phyloP scores from a whole-genome alignment of 2,113 vertebrate genomes.

The Pomatostomus ruficeps region DNA sequence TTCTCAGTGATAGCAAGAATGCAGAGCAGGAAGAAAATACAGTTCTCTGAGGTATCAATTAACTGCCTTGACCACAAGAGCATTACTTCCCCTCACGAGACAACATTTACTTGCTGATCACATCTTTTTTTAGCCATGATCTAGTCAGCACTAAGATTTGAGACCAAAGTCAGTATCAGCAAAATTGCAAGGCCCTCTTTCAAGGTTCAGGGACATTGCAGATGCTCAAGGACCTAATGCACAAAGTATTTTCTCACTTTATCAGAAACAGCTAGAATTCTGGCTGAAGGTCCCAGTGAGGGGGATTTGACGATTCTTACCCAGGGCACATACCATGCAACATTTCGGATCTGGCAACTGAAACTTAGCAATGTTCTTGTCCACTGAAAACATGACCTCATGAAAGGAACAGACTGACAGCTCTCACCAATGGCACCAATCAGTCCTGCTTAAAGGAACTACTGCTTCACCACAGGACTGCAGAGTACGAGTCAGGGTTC shows the following conservation, averaged over 20 bases:
- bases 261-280: background rate
- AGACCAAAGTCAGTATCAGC: background rate
- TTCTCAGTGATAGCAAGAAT: background rate
- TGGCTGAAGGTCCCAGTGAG: background rate
- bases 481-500: background rate
- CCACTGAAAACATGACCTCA: background rate
- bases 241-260: background rate
- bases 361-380: background rate
- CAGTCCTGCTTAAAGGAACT: background rate
- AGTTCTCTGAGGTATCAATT: background rate
- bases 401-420: background rate
- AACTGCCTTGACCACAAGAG: background rate
- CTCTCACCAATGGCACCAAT: background rate
- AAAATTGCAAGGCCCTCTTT: background rate
- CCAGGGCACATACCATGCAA: fast-evolving
- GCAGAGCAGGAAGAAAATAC: background rate
- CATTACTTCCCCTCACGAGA: background rate
- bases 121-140: background rate
- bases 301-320: background rate
- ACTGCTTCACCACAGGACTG: background rate
- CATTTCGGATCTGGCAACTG: background rate
- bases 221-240: background rate
- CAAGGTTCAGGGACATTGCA: background rate
- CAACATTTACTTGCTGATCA: background rate
- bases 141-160: background rate